Base-by-base conservation (phyloP, 2,113 vertebrate genomes). In the Merops nubicus region DNA sequence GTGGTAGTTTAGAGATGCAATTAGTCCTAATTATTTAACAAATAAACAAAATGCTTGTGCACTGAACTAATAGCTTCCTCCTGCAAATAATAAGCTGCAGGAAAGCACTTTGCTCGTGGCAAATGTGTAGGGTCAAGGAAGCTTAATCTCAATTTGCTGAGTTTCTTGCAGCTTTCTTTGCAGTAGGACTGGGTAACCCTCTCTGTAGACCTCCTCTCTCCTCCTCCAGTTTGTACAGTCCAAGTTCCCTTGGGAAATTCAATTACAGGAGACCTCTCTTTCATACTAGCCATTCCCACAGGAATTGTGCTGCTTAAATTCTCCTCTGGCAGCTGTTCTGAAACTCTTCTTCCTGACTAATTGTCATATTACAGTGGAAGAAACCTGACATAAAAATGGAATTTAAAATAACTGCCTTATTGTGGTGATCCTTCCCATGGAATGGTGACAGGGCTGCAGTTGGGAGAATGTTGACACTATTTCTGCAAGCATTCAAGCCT, bases 291-390 rank as follows among this genome's bases (percentile, higher is more conserved):
- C 64, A 43, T 73, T 93, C 75, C 72, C 78, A 20, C 15, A 88
- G 54, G 78, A 86, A 51, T 47, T 85, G 6, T 0, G 1, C 64
- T 93, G 47, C 60, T 80, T 67, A 83, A 86, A 77, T 83, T 94
- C 88, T 85, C 18, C 54, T 83, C 79, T 92, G 79, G 68, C 85
- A 94, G 59, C 85, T 90, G 36, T 85, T 90, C 22, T 68, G 57
- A 94, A 87, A 82, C 53, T 59, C 48, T 40, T 81, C 47, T 59
- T 86, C 19, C 9, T 59, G 56, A n/a, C 53, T 65, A 33, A 67
- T 65, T 36, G 54, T 53, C 60, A 4, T 12, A 79, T 60, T 93
- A 40, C 47, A 67, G 19, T 51, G 34, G 33, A 45, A 74, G 56
- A 67, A 73, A 43, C 23, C 8, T 74, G 73, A 23, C 33, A 16